Conservation (phyloP, 2,113 vertebrate genomes). For the Clarias batrachus region DNA sequence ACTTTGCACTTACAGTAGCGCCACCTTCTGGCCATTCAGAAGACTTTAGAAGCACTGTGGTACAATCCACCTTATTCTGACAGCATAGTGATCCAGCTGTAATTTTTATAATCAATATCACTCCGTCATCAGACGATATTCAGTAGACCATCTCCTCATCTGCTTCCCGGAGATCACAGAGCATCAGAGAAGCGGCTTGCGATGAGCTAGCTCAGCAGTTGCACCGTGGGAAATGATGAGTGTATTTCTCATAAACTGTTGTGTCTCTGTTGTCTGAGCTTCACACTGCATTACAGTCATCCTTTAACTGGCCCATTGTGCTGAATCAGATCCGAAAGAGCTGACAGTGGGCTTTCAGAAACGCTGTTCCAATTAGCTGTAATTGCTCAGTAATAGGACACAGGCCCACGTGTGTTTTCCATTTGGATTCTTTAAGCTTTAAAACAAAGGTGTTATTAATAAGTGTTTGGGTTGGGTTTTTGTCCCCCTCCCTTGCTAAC, state of each 20-base stretch:
- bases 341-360: conserved; percentile 33
- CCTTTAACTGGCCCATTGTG: conserved; percentile 28
- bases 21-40: neutral
- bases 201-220: neutral
- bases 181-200: no score
- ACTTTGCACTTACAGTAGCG: neutral
- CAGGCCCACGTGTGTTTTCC: conserved; percentile 42
- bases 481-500: neutral
- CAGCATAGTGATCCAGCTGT: neutral
- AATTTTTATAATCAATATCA: neutral
- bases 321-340: conserved; percentile 35
- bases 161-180: neutral
- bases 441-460: conserved; percentile 56
- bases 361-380: conserved; percentile 47
- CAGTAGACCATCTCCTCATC: neutral
- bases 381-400: conserved; percentile 41
- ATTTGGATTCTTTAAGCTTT: conserved; percentile 42
- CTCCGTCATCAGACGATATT: neutral
- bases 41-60: neutral
- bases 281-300: neutral
- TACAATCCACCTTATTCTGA: neutral
- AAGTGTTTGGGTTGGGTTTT: conserved; percentile 30
- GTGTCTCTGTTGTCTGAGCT: neutral
- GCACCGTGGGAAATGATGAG: conserved; percentile 3
- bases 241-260: neutral